Evolutionary conservation across 2,797 vertebrate species (phyloP).

Genomic region (Chromobotia macracanthus): DNA sequence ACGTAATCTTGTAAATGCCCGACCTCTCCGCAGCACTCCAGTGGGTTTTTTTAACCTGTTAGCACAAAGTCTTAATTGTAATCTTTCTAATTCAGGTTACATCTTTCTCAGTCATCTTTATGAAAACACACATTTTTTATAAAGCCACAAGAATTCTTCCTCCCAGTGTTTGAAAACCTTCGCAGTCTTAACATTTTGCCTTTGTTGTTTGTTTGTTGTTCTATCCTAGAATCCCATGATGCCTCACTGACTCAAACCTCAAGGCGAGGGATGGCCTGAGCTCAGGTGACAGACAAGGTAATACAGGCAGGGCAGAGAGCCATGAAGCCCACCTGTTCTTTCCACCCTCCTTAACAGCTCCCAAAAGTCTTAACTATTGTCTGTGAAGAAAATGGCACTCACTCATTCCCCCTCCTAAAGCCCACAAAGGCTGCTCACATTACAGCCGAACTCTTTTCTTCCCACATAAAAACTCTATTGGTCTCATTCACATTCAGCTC

Average conservation of each 20-base stretch:
- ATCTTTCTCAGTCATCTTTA: background rate
- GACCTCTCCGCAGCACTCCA: constrained; percentile 22
- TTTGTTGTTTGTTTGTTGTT: constrained; percentile 41
- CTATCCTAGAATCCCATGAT: constrained; percentile 69
- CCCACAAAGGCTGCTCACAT: constrained; percentile 59
- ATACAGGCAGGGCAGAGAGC: constrained; percentile 36
- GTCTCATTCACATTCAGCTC: constrained; percentile 67
- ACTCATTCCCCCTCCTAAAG: constrained; percentile 56
- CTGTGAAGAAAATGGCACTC: constrained; percentile 56
- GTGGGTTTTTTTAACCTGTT: constrained; percentile 47
- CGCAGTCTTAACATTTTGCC: constrained; percentile 11
- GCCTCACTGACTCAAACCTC: constrained; percentile 58
- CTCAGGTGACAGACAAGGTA: constrained; percentile 68
- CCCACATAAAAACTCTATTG: constrained; percentile 59
- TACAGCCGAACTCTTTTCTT: constrained; percentile 58
- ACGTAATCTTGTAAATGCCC: constrained; percentile 32
- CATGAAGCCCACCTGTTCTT: constrained; percentile 59
- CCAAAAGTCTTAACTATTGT: constrained; percentile 56
- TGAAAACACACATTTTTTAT: background rate
- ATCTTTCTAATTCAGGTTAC: constrained; percentile 29
- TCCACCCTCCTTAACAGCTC: constrained; percentile 37
- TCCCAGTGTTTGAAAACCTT: background rate
- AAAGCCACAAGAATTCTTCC: background rate
- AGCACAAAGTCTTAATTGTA: constrained; percentile 29
- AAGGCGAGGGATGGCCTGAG: constrained; percentile 66